Conservation (phyloP, 2,888 invertebrate species). For the Calameuta filiformis region DNA sequence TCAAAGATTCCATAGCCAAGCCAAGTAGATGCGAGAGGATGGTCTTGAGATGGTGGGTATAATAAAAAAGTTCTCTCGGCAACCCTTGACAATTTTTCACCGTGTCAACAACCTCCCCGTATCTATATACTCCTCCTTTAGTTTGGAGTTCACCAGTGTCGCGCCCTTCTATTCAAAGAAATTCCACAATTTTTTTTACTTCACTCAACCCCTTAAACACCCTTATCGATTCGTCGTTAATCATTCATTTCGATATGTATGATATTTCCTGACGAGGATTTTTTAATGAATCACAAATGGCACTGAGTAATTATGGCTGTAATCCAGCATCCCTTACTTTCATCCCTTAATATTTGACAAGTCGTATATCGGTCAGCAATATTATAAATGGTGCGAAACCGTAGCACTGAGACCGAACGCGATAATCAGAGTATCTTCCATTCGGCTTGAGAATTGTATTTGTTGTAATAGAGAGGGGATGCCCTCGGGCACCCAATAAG, state of each 20-base stretch:
- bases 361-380: neutral
- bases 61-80: neutral
- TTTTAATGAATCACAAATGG: neutral
- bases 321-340: neutral
- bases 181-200: neutral
- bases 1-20: neutral
- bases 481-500: neutral
- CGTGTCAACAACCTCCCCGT: neutral
- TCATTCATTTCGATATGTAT: neutral
- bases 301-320: neutral
- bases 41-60: neutral
- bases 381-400: neutral
- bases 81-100: neutral
- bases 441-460: neutral
- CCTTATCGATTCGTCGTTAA: neutral
- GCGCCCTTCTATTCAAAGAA: neutral
- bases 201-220: neutral
- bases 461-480: neutral
- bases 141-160: neutral
- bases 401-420: neutral
- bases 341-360: neutral
- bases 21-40: neutral
- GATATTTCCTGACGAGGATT: neutral
- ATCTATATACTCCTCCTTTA: neutral
- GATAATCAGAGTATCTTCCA: neutral